phyloP scores from a whole-genome alignment of 2,888 invertebrate species.

The Geotrupes spiniger region DNA sequence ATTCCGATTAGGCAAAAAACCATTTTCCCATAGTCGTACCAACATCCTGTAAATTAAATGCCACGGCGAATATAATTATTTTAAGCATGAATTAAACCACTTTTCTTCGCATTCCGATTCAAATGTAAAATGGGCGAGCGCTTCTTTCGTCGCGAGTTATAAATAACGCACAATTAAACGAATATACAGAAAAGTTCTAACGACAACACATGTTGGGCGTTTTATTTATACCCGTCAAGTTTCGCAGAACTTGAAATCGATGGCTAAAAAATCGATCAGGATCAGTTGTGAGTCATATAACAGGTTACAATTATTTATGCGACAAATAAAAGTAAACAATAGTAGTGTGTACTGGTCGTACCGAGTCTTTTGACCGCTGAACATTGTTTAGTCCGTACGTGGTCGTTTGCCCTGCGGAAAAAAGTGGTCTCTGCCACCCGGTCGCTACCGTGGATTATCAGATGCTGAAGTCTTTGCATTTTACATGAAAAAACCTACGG shows the following conservation, averaged over 20 bases:
- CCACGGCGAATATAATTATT: too few relatives aligned
- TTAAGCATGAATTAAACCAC: too few relatives aligned
- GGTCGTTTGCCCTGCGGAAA: constrained; percentile 9
- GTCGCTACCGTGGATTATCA: constrained; percentile 8
- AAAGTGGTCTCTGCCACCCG: constrained; percentile 8
- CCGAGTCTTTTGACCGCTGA: constrained; percentile 46
- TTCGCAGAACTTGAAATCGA: constrained; percentile 37
- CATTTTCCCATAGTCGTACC: too few relatives aligned
- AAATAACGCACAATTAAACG: background rate
- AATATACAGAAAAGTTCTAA: too few relatives aligned
- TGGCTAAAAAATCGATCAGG: constrained; percentile 43
- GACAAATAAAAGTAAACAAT: constrained; percentile 51
- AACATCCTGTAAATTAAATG: too few relatives aligned
- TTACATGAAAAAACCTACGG: too few relatives aligned
- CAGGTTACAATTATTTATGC: constrained; percentile 50
- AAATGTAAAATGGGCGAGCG: background rate
- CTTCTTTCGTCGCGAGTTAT: constrained; percentile 2
- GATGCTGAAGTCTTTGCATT: background rate
- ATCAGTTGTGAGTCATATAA: constrained; percentile 47
- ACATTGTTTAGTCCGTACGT: constrained; percentile 36
- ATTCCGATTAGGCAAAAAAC: too few relatives aligned
- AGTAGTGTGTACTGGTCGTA: constrained; percentile 47
- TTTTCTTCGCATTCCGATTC: background rate
- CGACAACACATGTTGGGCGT: constrained; percentile 37
- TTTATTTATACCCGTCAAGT: constrained; percentile 44